Conservation (phyloP, 2,797 vertebrate genomes). For the Liasis olivaceus region DNA sequence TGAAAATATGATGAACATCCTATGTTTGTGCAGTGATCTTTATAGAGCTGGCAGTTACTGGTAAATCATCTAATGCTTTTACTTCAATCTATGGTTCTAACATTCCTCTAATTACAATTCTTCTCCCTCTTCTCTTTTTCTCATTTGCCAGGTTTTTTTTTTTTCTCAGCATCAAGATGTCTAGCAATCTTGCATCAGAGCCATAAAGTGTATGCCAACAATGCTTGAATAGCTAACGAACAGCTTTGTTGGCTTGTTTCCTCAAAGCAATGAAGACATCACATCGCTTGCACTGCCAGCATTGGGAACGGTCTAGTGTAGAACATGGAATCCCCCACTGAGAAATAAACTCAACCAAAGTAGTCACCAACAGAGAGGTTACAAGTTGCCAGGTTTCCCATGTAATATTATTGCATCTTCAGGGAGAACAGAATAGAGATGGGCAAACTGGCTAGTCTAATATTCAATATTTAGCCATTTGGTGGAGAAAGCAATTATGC, state of each 20-base stretch:
- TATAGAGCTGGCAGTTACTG: neutral
- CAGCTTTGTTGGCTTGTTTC: conserved; percentile 57
- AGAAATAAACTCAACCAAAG: conserved; percentile 59
- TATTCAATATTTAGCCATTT: neutral
- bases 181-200: conserved; percentile 27
- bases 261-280: conserved; percentile 67
- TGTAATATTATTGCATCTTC: conserved; percentile 13
- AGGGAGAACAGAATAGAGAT: conserved; percentile 8
- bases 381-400: conserved; percentile 52
- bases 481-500: neutral
- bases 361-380: conserved; percentile 56
- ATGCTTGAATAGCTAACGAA: conserved; percentile 28
- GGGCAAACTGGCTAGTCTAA: neutral
- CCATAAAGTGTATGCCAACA: conserved; percentile 54
- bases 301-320: conserved; percentile 39
- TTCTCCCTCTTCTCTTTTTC: neutral
- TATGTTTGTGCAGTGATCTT: neutral
- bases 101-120: conserved; percentile 19
- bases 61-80: conserved; percentile 13
- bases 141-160: conserved; percentile 27
- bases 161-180: conserved; percentile 28
- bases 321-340: conserved; percentile 32
- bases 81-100: neutral
- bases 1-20: neutral
- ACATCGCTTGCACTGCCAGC: conserved; percentile 46